Conservation (phyloP, 1,140 invertebrate genomes). For the Sesamia nonagrioides region DNA sequence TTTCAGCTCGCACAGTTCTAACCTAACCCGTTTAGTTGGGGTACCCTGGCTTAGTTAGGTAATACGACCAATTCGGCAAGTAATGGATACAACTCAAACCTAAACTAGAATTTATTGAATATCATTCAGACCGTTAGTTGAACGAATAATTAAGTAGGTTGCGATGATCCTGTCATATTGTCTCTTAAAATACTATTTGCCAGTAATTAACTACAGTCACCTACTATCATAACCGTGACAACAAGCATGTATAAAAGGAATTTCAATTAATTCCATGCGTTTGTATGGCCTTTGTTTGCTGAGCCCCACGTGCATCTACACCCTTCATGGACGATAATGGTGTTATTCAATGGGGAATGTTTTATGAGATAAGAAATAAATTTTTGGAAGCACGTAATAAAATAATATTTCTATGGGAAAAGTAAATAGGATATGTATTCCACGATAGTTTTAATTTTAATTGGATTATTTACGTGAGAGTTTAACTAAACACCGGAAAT, state of each 20-base stretch:
- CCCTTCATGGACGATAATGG: neutral
- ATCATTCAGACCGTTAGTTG: no score
- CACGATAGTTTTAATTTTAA: conserved; percentile 23
- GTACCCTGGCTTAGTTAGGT: no score
- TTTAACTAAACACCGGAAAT: no score
- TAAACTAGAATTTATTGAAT: no score
- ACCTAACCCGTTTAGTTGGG: no score
- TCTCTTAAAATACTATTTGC: neutral
- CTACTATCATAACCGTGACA: conserved; percentile 24
- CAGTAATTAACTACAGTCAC: neutral
- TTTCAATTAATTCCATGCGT: conserved; percentile 33
- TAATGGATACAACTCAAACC: no score
- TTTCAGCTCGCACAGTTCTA: no score
- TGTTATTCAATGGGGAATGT: conserved; percentile 24
- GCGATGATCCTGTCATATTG: neutral
- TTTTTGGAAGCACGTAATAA: conserved; percentile 34
- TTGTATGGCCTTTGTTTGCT: conserved; percentile 24
- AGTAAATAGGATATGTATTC: conserved; percentile 28
- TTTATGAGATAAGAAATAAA: conserved; percentile 35
- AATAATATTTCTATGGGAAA: conserved; percentile 47
- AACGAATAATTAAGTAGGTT: no score
- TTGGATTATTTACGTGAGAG: neutral
- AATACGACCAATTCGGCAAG: no score
- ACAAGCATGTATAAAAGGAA: conserved; percentile 16
- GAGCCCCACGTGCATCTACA: conserved; percentile 11